Percentiles rank a stretch among this genome's conserved stretches.
phyloP scores from a whole-genome alignment of 64 coral and sea anemone species.

The Dendronephthya gigantea region DNA sequence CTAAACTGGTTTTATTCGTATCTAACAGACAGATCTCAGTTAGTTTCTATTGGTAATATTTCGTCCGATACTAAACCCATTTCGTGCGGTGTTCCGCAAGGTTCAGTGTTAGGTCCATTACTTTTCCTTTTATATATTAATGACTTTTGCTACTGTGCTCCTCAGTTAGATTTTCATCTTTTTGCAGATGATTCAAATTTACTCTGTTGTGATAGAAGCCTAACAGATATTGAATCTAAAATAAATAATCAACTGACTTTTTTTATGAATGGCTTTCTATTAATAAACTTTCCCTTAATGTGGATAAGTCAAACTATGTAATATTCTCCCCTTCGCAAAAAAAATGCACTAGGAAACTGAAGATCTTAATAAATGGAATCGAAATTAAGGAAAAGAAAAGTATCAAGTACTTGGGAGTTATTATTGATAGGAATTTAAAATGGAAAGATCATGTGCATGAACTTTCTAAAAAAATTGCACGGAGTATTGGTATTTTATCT shows the following conservation, averaged over 20 bases:
- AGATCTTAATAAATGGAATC: background rate
- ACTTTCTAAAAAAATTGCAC: background rate
- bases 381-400: background rate
- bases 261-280: background rate
- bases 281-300: background rate
- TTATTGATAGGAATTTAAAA: background rate
- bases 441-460: background rate
- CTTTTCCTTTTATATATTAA: background rate
- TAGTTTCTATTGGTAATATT: background rate
- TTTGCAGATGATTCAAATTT: background rate
- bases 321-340: background rate
- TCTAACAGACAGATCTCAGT: background rate
- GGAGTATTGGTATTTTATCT: background rate
- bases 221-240: background rate
- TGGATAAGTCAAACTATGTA: background rate
- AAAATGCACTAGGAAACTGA: background rate
- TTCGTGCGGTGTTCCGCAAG: background rate
- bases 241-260: background rate
- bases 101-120: background rate
- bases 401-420: background rate
- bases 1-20: slow-evolving; percentile 19
- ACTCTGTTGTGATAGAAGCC: background rate
- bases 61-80: background rate
- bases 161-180: background rate
- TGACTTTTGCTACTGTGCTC: background rate